Conservation (phyloP, 1,140 invertebrate species). For the Megalonaias nervosa region DNA sequence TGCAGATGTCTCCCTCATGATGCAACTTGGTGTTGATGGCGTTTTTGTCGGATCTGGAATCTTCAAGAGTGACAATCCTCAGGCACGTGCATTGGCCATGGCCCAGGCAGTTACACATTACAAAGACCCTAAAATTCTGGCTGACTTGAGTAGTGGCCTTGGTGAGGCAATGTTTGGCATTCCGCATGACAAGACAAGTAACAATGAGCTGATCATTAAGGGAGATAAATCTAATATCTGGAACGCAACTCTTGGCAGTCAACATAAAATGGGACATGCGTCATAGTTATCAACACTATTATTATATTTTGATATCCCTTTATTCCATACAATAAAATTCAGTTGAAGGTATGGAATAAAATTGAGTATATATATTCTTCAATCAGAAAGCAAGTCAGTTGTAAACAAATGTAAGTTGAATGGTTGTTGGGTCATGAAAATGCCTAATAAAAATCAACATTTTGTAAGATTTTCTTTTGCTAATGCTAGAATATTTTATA, state of each 20-base stretch:
- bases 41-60: conserved; percentile 67
- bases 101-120: conserved; percentile 67
- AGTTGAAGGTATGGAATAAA: no score
- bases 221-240: conserved; percentile 46
- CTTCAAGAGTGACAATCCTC: conserved; percentile 62
- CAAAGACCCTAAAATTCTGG: conserved; percentile 56
- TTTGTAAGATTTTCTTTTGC: no score
- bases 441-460: no score
- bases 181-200: conserved; percentile 27
- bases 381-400: no score
- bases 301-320: no score
- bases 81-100: conserved; percentile 59
- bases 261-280: not conserved
- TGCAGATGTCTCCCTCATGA: conserved; percentile 64
- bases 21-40: conserved; percentile 66
- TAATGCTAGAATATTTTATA: no score
- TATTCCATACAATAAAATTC: no score
- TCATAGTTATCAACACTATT: not conserved
- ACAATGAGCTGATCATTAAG: conserved; percentile 14
- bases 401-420: no score
- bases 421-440: no score
- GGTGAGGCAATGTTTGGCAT: conserved; percentile 64
- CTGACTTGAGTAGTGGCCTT: conserved; percentile 57
- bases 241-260: conserved; percentile 49
- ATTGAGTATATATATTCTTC: no score